These are phyloP conservation scores for Noctuana brunneofusca DNA, from an alignment of 2,888 invertebrate genomes.

Conservation along the genomic window DNA sequence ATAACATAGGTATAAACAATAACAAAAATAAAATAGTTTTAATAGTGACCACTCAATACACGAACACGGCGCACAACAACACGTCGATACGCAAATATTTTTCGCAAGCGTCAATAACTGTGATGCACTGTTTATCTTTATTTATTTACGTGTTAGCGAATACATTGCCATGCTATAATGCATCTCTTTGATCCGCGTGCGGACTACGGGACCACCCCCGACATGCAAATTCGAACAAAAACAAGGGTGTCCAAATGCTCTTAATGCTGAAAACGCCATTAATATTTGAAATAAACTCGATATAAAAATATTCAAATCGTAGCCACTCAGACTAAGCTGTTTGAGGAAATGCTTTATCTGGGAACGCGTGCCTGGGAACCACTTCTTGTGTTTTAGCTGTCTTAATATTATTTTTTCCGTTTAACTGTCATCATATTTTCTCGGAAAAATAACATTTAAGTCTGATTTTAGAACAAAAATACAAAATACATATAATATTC, in stretches of 20 bases:
- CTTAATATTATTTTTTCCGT: not conserved
- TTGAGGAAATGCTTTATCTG: slow-evolving; percentile 37
- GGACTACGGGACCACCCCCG: slow-evolving; percentile 44
- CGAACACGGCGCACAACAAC: not conserved
- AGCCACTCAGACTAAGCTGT: slow-evolving; percentile 49
- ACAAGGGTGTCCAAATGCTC: slow-evolving; percentile 76
- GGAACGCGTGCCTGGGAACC: slow-evolving; percentile 18
- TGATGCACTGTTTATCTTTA: slow-evolving; percentile 66
- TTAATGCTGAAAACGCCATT: slow-evolving; percentile 73
- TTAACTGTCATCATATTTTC: not conserved
- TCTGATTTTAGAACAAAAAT: too few relatives aligned
- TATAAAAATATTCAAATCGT: slow-evolving; percentile 72
- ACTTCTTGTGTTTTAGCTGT: slow-evolving; percentile 8
- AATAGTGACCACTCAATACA: not conserved
- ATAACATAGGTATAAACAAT: too few relatives aligned
- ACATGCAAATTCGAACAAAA: slow-evolving; percentile 75
- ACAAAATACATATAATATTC: too few relatives aligned
- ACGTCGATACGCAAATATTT: slow-evolving; percentile 4
- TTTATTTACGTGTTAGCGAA: slow-evolving; percentile 79
- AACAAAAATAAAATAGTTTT: too few relatives aligned
- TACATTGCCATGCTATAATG: slow-evolving; percentile 68
- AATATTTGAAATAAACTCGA: slow-evolving; percentile 80
- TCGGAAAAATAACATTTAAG: too few relatives aligned
- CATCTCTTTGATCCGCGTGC: slow-evolving; percentile 61
- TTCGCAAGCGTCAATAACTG: not conserved